Percentiles rank a stretch among this genome's conserved stretches.
Conservation (phyloP, 2,888 invertebrate genomes). For the Caenorhabditis panamensis region DNA sequence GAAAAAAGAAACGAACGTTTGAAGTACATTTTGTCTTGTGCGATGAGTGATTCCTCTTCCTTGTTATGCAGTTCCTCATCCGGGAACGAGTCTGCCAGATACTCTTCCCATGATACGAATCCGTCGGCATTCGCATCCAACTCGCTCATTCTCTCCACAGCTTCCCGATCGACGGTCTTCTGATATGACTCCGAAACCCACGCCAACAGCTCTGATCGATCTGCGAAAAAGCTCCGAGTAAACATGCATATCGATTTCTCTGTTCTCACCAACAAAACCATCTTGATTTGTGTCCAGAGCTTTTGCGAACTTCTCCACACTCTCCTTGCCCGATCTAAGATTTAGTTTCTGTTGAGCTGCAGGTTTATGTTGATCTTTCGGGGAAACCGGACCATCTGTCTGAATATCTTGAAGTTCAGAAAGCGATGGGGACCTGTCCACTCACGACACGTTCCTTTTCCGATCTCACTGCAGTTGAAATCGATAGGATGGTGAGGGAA, state of each 20-base stretch:
- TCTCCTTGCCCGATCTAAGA: constrained; percentile 87
- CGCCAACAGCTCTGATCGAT: constrained; percentile 87
- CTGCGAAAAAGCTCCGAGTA: constrained; percentile 24
- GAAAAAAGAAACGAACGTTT: constrained; percentile 15
- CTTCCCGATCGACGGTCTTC: constrained; percentile 83
- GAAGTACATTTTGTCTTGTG: constrained; percentile 91
- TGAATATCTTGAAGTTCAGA: neutral
- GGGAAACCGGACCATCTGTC: constrained; percentile 56
- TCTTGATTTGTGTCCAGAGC: constrained; percentile 93
- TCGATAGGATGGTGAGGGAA: constrained; percentile 16
- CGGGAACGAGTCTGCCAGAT: constrained; percentile 89
- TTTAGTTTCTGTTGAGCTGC: constrained; percentile 90
- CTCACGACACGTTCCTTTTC: constrained; percentile 64
- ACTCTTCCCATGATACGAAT: constrained; percentile 89
- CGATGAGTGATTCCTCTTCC: constrained; percentile 82
- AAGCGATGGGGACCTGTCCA: neutral
- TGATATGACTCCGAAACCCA: constrained; percentile 95
- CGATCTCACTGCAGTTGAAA: neutral
- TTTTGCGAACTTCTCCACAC: constrained; percentile 83
- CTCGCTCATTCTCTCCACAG: constrained; percentile 82
- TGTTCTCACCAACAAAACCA: constrained; percentile 86
- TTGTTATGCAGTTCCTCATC: constrained; percentile 82
- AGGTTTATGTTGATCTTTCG: constrained; percentile 88
- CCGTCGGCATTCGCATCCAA: constrained; percentile 85
- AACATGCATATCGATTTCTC: neutral